Evolutionary conservation across 2,888 invertebrate species (phyloP).

Genomic region (Cheilosia vulpina): DNA sequence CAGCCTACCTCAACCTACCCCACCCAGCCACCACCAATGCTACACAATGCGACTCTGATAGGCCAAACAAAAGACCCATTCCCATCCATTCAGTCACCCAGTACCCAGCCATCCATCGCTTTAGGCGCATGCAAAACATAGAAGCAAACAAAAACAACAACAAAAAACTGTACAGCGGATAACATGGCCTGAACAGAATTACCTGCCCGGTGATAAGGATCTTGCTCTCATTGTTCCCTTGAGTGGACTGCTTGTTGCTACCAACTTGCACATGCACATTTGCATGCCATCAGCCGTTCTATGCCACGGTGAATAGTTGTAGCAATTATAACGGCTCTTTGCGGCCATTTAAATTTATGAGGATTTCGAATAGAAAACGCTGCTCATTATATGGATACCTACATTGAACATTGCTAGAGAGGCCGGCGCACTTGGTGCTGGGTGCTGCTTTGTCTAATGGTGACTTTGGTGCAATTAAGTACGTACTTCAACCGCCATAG

Average conservation of each 20-base stretch:
- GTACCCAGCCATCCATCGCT: conserved; percentile 71
- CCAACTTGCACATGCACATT: conserved; percentile 65
- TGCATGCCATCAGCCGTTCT: conserved; percentile 54
- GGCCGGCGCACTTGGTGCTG: neutral
- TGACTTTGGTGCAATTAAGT: conserved; percentile 66
- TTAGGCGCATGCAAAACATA: conserved; percentile 64
- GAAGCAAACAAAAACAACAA: neutral
- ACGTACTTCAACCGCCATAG: conserved; percentile 32
- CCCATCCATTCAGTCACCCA: conserved; percentile 71
- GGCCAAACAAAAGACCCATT: conserved; percentile 42
- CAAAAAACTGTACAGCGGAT: conserved; percentile 23
- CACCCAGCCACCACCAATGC: conserved; percentile 21
- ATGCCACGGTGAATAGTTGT: neutral
- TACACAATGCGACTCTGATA: conserved; percentile 14
- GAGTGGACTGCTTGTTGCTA: conserved; percentile 30
- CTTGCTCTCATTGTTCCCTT: conserved; percentile 67
- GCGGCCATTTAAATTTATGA: conserved; percentile 75
- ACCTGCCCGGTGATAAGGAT: conserved; percentile 69
- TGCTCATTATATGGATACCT: conserved; percentile 47
- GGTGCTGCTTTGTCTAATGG: conserved; percentile 40
- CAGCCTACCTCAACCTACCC: conserved; percentile 32
- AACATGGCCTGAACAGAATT: conserved; percentile 73
- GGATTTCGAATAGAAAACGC: conserved; percentile 69
- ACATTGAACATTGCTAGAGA: conserved; percentile 50
- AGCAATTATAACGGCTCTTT: conserved; percentile 73